phyloP scores from a whole-genome alignment of 1,140 invertebrate genomes.

The Drosophila melanogaster region DNA sequence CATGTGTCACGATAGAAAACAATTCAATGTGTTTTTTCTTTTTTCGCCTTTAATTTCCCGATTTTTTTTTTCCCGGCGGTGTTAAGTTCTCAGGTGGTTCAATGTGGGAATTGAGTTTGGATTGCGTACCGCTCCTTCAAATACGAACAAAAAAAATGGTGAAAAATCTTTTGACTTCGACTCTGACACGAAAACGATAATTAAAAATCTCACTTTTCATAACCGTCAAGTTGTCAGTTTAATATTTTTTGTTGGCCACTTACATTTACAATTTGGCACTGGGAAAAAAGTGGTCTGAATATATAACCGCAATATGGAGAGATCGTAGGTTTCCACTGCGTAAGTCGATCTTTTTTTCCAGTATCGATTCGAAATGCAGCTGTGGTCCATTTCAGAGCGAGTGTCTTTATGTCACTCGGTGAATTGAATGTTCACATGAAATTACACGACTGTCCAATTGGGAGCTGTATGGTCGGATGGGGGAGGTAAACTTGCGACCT shows the following conservation, averaged over 20 bases:
- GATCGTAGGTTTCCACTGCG: neutral
- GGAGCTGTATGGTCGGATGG: neutral
- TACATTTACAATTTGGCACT: conserved; percentile 12
- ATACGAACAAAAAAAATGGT: neutral
- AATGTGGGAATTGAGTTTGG: conserved; percentile 29
- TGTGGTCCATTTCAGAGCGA: conserved; percentile 17
- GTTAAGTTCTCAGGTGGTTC: conserved; percentile 38
- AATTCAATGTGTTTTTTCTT: conserved; percentile 34
- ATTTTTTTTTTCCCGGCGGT: conserved; percentile 1
- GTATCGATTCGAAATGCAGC: conserved; percentile 44
- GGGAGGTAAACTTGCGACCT: neutral
- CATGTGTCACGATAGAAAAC: conserved; percentile 68
- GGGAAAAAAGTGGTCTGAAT: neutral
- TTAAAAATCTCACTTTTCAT: conserved; percentile 61
- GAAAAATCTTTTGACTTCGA: neutral
- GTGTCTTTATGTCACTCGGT: conserved; percentile 48
- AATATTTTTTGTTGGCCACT: conserved; percentile 2
- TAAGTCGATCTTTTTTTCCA: neutral
- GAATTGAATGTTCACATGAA: conserved; percentile 70
- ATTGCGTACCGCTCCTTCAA: conserved; percentile 13
- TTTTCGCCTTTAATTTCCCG: conserved; percentile 22
- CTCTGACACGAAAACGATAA: conserved; percentile 46
- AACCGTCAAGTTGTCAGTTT: conserved; percentile 34
- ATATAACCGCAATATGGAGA: neutral
- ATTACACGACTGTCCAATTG: conserved; percentile 57